phyloP scores from a whole-genome alignment of 2,113 vertebrate genomes.

The Colius striatus region DNA sequence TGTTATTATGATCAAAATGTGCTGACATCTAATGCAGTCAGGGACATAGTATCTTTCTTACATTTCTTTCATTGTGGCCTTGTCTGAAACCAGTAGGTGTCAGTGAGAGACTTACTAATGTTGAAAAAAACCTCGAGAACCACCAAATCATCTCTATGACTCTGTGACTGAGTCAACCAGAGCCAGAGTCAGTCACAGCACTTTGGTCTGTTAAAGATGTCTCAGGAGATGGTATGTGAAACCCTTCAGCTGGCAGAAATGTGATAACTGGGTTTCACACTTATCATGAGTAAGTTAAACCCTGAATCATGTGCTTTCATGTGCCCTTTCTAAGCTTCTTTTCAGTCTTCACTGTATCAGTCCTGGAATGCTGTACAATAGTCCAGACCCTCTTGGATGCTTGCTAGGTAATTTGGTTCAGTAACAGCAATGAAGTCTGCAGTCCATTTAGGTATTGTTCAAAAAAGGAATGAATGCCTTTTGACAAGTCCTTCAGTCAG shows the following conservation, averaged over 20 bases:
- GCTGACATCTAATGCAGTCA: not conserved
- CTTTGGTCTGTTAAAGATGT: not conserved
- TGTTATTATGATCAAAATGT: not conserved
- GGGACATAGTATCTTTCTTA: not conserved
- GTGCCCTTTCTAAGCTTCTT: not conserved
- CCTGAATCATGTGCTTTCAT: not conserved
- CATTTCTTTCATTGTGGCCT: not conserved
- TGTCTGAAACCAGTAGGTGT: slow-evolving; percentile 21
- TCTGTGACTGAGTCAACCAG: not conserved
- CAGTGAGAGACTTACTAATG: not conserved
- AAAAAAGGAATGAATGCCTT: not conserved
- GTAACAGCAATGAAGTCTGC: not conserved
- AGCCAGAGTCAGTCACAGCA: not conserved
- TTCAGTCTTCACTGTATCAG: not conserved
- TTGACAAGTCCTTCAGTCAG: not conserved
- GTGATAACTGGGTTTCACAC: not conserved
- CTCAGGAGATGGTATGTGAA: not conserved
- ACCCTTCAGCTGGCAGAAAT: not conserved
- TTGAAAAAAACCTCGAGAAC: not conserved
- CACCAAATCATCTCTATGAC: not conserved
- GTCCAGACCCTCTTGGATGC: not conserved
- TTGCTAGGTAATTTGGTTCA: not conserved
- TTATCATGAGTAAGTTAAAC: not conserved
- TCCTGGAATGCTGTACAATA: not conserved
- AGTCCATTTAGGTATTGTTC: not conserved